Evolutionary conservation across 2,797 vertebrate species (phyloP).

Genomic region (Kryptopterus vitreolus): DNA sequence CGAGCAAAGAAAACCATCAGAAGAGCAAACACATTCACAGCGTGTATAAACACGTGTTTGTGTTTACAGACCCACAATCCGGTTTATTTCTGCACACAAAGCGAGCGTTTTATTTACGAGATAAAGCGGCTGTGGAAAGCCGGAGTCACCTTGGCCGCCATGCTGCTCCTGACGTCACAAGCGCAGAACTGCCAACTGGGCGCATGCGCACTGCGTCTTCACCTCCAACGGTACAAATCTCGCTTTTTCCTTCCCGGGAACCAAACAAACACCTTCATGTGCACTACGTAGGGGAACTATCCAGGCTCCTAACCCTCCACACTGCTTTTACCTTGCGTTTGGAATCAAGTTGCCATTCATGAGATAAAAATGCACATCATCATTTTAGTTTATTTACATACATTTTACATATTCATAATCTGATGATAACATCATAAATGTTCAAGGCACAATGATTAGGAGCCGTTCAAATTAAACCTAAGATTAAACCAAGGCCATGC

Average conservation of each 20-base stretch:
- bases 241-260: not conserved
- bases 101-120: slow-evolving; percentile 49
- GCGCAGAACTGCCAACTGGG: slow-evolving; percentile 47
- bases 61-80: not conserved
- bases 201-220: slow-evolving; percentile 6
- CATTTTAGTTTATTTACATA: too few species aligned
- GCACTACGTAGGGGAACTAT: not conserved
- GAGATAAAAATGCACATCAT: too few species aligned
- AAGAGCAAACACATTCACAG: not conserved
- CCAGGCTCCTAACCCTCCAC: not conserved
- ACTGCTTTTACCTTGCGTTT: too few species aligned
- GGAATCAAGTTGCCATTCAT: too few species aligned
- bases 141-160: slow-evolving; percentile 99
- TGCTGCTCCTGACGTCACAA: slow-evolving; percentile 85
- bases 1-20: too few species aligned
- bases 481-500: too few species aligned
- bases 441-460: too few species aligned
- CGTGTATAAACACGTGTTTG: not conserved
- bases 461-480: too few species aligned
- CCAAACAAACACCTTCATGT: not conserved
- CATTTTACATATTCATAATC: too few species aligned
- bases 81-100: slow-evolving; percentile 39
- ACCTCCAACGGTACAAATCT: slow-evolving; percentile 34
- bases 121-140: slow-evolving; percentile 77
- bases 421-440: too few species aligned